These are phyloP conservation scores for Sarcophaga carnaria DNA, from an alignment of 2,888 invertebrate genomes.

Conservation along the genomic window DNA sequence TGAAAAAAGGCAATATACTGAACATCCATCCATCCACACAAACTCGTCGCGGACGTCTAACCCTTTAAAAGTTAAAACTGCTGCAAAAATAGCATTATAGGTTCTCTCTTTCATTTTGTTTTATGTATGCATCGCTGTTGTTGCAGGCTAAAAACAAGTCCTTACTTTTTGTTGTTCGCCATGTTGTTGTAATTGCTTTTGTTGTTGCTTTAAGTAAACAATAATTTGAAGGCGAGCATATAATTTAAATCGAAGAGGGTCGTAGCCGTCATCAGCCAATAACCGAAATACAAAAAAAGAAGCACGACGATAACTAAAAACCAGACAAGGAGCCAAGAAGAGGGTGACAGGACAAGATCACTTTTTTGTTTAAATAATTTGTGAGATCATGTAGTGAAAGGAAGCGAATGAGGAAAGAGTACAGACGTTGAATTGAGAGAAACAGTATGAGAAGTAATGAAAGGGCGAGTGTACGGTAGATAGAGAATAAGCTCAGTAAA, in stretches of 20 bases:
- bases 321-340: conserved; percentile 21
- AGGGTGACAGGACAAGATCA: conserved; percentile 49
- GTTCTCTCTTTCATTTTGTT: conserved; percentile 5
- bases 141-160: conserved; percentile 55
- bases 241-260: conserved; percentile 70
- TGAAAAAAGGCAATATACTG: background rate
- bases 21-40: conserved; percentile 6
- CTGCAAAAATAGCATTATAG: conserved; percentile 15
- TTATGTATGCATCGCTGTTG: conserved; percentile 13
- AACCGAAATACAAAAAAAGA: conserved; percentile 44
- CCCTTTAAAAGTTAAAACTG: background rate
- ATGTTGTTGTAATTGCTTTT: conserved; percentile 21
- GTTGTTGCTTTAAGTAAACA: conserved; percentile 70
- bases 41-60: background rate
- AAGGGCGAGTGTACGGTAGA: background rate
- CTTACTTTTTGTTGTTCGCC: background rate
- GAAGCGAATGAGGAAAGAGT: background rate
- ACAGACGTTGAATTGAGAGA: background rate
- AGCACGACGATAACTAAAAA: conserved; percentile 20
- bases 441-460: background rate
- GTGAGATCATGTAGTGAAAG: conserved; percentile 25
- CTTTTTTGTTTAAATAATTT: conserved; percentile 15
- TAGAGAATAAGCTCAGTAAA: background rate
- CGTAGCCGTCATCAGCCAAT: conserved; percentile 64
- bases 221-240: conserved; percentile 71